phyloP scores from a whole-genome alignment of 2,888 invertebrate genomes.

The Tenthredo scrophulariae region DNA sequence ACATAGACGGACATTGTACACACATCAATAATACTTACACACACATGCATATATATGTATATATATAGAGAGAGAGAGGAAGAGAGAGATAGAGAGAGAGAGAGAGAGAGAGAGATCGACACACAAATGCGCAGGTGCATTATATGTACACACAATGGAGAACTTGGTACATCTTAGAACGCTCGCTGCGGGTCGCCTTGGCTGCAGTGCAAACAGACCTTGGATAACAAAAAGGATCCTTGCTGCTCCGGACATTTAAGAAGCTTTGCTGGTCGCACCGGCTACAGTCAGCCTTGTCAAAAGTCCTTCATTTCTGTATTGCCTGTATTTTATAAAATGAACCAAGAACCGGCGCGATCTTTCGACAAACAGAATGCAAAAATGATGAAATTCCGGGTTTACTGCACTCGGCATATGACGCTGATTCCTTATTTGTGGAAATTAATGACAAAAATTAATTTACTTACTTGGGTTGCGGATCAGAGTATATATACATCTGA shows the following conservation, averaged over 20 bases:
- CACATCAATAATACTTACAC: constrained; percentile 33
- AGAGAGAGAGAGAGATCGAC: neutral
- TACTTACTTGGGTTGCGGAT: neutral
- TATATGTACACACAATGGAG: constrained; percentile 9
- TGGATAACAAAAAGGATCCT: constrained; percentile 35
- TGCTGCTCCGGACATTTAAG: constrained; percentile 15
- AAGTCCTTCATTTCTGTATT: constrained; percentile 17
- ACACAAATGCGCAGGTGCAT: constrained; percentile 27
- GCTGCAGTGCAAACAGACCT: constrained; percentile 32
- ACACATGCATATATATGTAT: neutral
- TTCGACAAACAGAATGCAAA: neutral
- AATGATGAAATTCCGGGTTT: neutral
- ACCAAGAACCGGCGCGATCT: neutral
- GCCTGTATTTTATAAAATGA: neutral
- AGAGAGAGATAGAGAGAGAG: neutral
- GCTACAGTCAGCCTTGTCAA: constrained; percentile 26
- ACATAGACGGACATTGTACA: constrained; percentile 24
- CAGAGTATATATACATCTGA: neutral
- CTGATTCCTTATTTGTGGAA: neutral
- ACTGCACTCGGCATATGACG: neutral
- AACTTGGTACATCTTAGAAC: constrained; percentile 17
- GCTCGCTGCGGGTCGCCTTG: constrained; percentile 38
- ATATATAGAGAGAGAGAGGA: neutral
- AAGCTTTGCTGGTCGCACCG: neutral
- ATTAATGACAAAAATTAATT: neutral